A percentile compares a stretch with the other conserved stretches of the same genome.
phyloP scores from a whole-genome alignment of 2,888 invertebrate genomes.

The Megamerina dolium region DNA sequence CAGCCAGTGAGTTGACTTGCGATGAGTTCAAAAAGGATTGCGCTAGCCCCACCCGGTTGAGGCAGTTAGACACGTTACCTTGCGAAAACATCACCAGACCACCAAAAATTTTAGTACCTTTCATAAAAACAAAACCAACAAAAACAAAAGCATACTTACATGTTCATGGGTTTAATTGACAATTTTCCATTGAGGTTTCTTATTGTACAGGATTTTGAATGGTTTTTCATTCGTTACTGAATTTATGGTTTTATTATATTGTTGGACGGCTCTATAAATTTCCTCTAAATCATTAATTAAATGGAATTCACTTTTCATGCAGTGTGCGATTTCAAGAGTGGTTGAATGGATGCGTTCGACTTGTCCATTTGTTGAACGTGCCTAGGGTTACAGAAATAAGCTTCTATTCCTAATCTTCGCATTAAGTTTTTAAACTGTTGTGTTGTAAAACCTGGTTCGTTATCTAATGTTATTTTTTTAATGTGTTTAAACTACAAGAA shows the following conservation, averaged over 20 bases:
- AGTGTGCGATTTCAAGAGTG: neutral
- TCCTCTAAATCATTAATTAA: neutral
- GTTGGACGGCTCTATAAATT: neutral
- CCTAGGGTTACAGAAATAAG: neutral
- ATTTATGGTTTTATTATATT: neutral
- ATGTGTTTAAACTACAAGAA: neutral
- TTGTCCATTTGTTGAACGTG: neutral
- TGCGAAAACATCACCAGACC: too few relatives aligned
- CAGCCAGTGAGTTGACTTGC: too few relatives aligned
- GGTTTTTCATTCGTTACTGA: neutral
- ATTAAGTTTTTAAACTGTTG: neutral
- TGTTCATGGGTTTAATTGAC: too few relatives aligned
- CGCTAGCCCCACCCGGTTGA: too few relatives aligned
- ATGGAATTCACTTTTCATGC: neutral
- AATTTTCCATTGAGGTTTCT: too few relatives aligned
- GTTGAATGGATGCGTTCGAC: neutral
- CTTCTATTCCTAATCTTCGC: neutral
- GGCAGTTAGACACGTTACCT: too few relatives aligned
- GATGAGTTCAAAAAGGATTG: too few relatives aligned
- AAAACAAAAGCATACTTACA: too few relatives aligned
- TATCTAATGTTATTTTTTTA: neutral
- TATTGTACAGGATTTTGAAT: too few relatives aligned
- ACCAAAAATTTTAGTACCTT: too few relatives aligned
- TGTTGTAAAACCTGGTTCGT: neutral
- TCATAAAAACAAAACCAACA: too few relatives aligned